Conservation (phyloP, 2,888 invertebrate genomes). For the Campopleginae sp. region DNA sequence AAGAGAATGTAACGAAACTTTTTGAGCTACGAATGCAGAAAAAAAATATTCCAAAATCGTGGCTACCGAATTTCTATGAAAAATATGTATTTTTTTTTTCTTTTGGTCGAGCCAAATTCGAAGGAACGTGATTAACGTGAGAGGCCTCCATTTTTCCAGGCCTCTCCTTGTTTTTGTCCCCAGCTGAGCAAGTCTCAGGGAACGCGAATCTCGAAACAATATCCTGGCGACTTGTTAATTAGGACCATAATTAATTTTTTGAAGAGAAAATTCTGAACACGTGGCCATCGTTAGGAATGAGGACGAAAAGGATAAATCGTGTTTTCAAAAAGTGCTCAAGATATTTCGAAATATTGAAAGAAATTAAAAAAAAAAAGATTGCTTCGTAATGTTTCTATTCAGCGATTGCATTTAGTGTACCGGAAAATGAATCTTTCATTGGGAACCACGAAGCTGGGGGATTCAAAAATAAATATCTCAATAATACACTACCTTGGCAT, state of each 20-base stretch:
- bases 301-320: neutral
- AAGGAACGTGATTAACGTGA: too few species aligned
- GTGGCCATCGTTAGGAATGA: neutral
- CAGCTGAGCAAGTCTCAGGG: too few species aligned
- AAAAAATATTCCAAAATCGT: too few species aligned
- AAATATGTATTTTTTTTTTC: too few species aligned
- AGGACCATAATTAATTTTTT: neutral
- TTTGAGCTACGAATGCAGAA: too few species aligned
- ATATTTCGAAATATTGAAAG: neutral
- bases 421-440: neutral
- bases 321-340: neutral
- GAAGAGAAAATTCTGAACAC: neutral
- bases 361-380: neutral
- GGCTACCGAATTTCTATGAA: too few species aligned
- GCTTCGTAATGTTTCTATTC: neutral
- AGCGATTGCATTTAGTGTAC: neutral
- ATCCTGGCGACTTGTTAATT: neutral
- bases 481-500: constrained; percentile 88
- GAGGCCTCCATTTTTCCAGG: too few species aligned
- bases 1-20: too few species aligned
- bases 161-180: too few species aligned
- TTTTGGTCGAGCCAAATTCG: too few species aligned
- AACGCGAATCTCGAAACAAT: too few species aligned
- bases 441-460: neutral
- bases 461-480: constrained; percentile 13